These are phyloP conservation scores for Leptodactylus fallax DNA, from an alignment of 2,797 vertebrate species.

Conservation along the genomic window DNA sequence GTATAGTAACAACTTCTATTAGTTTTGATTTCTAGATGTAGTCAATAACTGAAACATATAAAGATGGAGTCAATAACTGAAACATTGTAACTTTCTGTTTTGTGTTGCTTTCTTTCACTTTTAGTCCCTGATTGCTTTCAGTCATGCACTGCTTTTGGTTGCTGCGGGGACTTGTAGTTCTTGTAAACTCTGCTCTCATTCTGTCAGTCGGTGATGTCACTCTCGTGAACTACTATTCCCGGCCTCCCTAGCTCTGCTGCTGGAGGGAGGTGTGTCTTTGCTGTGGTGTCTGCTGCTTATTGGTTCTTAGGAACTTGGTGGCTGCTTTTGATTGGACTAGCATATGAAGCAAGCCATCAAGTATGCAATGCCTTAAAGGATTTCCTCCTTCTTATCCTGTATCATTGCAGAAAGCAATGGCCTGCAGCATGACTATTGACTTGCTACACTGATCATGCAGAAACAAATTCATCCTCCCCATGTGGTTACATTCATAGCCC, in stretches of 20 bases:
- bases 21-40: no score
- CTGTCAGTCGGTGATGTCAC: slow-evolving; percentile 14
- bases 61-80: no score
- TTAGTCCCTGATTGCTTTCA: slow-evolving; percentile 19
- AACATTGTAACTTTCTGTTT: not conserved
- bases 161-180: slow-evolving; percentile 34
- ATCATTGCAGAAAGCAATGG: not conserved
- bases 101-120: slow-evolving; percentile 36
- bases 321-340: slow-evolving; percentile 37
- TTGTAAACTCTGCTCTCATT: slow-evolving; percentile 13
- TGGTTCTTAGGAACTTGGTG: slow-evolving; percentile 62
- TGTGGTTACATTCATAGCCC: no score
- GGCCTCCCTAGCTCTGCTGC: slow-evolving; percentile 29
- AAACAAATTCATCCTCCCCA: no score
- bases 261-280: slow-evolving; percentile 52
- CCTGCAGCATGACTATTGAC: not conserved
- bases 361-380: not conserved
- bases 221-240: slow-evolving; percentile 59
- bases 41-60: no score
- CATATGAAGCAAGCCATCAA: not conserved
- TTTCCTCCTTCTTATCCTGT: not conserved
- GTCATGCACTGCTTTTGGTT: not conserved
- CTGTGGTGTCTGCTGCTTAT: slow-evolving; percentile 66
- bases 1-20: no score
- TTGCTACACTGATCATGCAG: not conserved